These are phyloP conservation scores for Epistrophe eligans DNA, from an alignment of 2,888 invertebrate genomes.

Conservation along the genomic window DNA sequence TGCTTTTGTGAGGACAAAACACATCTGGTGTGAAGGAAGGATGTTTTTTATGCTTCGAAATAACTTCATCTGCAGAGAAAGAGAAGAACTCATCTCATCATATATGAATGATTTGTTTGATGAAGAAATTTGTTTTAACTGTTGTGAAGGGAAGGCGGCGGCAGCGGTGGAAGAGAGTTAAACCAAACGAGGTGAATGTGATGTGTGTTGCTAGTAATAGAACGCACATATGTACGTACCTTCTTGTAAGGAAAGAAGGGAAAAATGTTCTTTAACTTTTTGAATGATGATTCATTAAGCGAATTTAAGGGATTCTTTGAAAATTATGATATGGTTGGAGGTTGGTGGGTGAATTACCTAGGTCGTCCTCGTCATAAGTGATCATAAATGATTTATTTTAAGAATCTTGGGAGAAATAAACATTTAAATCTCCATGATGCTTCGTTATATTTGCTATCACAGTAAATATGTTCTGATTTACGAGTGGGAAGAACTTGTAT, in stretches of 20 bases:
- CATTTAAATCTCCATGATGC: background rate
- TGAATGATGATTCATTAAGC: slow-evolving; percentile 11
- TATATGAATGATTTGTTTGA: slow-evolving; percentile 24
- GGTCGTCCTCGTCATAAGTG: background rate
- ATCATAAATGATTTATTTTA: background rate
- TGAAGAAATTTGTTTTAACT: slow-evolving; percentile 13
- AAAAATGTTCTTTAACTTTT: background rate
- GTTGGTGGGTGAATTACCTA: background rate
- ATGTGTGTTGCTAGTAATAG: background rate
- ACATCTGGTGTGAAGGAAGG: slow-evolving; percentile 21
- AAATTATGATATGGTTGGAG: background rate
- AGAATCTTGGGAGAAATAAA: background rate
- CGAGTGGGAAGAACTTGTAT: background rate
- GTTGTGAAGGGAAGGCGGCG: background rate
- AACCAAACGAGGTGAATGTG: background rate
- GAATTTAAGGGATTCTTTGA: background rate
- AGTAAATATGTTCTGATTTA: background rate
- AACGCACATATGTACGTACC: background rate
- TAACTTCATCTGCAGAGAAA: background rate
- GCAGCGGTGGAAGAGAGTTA: background rate
- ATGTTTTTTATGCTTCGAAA: background rate
- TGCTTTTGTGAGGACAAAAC: background rate
- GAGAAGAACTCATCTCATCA: background rate
- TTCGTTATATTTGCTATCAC: background rate
- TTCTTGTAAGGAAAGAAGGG: background rate